phyloP scores from a whole-genome alignment of 2,113 vertebrate genomes.

The Felis chaus region DNA sequence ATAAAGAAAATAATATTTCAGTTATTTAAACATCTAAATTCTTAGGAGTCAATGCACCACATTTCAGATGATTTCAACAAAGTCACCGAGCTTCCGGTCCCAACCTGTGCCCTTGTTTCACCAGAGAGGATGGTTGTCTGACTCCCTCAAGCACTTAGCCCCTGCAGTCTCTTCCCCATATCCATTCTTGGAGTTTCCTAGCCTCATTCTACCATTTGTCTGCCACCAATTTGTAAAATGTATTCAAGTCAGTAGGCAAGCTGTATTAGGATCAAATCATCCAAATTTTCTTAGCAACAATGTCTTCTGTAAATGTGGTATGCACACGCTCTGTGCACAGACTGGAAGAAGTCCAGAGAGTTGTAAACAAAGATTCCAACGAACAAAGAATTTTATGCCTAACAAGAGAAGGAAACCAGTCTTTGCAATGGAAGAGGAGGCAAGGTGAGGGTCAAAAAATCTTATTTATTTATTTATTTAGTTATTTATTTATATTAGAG shows the following conservation, averaged over 20 bases:
- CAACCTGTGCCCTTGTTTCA: background rate
- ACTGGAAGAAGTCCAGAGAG: background rate
- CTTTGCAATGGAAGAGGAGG: background rate
- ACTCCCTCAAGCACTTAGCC: background rate
- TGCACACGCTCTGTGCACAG: rapidly evolving
- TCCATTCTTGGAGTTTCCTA: background rate
- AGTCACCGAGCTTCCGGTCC: background rate
- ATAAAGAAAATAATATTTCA: background rate
- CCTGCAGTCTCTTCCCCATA: background rate
- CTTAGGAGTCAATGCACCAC: background rate
- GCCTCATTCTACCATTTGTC: background rate
- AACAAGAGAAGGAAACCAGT: background rate
- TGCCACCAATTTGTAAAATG: background rate
- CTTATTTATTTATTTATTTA: too few species aligned
- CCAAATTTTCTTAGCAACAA: background rate
- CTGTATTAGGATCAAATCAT: background rate
- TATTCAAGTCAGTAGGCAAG: background rate
- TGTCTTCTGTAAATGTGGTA: background rate
- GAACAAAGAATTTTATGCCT: background rate
- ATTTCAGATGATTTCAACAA: background rate
- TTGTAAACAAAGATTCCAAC: background rate
- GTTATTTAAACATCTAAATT: background rate
- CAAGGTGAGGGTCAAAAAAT: background rate
- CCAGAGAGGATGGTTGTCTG: background rate
- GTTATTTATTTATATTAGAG: too few species aligned